Conservation (phyloP, 1,140 invertebrate species). For the Goniozus legneri region DNA sequence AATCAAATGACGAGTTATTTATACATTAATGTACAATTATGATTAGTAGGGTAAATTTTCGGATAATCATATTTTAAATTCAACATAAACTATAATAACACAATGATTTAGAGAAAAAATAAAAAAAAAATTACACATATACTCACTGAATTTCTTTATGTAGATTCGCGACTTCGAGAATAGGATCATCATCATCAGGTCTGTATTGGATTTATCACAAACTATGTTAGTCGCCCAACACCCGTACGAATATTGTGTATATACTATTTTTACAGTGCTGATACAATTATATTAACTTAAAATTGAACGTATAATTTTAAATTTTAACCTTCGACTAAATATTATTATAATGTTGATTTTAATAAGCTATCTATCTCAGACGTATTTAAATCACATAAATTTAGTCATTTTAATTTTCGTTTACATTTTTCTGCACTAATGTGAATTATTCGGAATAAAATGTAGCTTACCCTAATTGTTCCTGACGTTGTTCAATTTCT, state of each 20-base stretch:
- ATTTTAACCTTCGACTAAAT: neutral
- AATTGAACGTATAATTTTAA: no score
- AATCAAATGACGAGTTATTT: neutral
- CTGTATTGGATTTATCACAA: constrained; percentile 36
- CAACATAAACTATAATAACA: no score
- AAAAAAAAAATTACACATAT: constrained; percentile 7
- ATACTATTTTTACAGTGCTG: no score
- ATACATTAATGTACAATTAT: no score
- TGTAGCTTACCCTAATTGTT: constrained; percentile 78
- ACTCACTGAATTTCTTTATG: constrained; percentile 47
- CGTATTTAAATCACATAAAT: no score
- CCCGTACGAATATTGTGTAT: no score
- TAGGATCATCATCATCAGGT: constrained; percentile 47
- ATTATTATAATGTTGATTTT: constrained; percentile 3
- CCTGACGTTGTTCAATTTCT: constrained; percentile 84
- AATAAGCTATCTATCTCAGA: constrained; percentile 14
- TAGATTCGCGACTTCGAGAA: constrained; percentile 43
- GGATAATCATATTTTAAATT: no score
- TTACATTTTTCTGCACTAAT: no score
- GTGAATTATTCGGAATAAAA: no score
- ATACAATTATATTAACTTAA: no score
- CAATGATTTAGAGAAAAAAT: no score
- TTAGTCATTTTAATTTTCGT: neutral
- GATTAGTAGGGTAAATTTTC: no score
- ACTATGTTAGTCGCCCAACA: constrained; percentile 34